These are phyloP conservation scores for Lophochroa leadbeateri DNA, from an alignment of 2,113 vertebrate genomes.

Conservation along the genomic window DNA sequence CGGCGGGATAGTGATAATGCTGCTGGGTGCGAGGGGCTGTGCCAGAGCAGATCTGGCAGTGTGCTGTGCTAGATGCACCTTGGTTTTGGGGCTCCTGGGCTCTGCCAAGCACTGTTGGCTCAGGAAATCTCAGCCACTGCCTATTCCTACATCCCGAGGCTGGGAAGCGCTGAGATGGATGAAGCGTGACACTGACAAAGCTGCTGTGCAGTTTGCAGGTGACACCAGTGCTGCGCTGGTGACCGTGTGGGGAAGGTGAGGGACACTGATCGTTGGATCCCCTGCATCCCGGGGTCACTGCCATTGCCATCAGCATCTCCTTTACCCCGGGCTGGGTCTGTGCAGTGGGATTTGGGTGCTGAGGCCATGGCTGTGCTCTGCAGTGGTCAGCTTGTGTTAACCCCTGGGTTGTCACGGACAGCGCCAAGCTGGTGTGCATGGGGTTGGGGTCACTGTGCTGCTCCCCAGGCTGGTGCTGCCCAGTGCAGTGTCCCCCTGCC, in stretches of 20 bases:
- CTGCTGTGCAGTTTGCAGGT: neutral
- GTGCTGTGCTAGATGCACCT: fast-evolving
- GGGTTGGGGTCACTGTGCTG: neutral
- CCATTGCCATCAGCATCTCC: fast-evolving
- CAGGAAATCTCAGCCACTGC: fast-evolving
- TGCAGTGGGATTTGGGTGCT: neutral
- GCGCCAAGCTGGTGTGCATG: neutral
- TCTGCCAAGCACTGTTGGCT: neutral
- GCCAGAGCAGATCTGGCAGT: fast-evolving
- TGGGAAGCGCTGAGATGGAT: neutral
- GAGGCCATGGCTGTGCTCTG: fast-evolving
- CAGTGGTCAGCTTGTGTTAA: neutral
- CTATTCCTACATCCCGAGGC: neutral
- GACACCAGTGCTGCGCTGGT: neutral
- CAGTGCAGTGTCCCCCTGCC: fast-evolving
- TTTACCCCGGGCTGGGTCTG: fast-evolving
- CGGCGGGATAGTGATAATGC: fast-evolving
- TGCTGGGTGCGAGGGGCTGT: neutral
- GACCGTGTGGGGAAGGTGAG: fast-evolving
- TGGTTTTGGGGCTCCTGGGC: fast-evolving
- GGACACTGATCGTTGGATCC: fast-evolving
- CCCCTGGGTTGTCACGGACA: no score
- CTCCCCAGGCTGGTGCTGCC: neutral
- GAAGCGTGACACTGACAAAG: neutral
- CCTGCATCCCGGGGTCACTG: neutral